Evolutionary conservation across 2,888 invertebrate species (phyloP).

Genomic region (Chironomus riparius): DNA sequence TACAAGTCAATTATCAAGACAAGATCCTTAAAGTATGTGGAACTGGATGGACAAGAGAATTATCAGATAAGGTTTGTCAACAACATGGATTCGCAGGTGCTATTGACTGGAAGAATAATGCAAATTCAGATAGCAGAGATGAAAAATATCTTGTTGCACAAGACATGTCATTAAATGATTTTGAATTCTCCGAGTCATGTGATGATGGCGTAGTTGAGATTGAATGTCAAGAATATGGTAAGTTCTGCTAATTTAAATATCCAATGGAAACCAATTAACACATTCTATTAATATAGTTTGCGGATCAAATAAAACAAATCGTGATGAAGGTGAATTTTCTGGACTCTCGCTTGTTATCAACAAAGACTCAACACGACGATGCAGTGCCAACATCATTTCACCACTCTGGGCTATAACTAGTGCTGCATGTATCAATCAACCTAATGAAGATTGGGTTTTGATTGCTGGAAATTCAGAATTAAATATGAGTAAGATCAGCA

Average conservation of each 20-base stretch:
- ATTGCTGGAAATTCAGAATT: constrained; percentile 37
- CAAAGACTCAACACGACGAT: constrained; percentile 42
- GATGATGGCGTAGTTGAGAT: constrained; percentile 44
- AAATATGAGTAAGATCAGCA: constrained; percentile 26
- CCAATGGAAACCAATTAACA: not conserved
- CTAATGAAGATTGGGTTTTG: constrained; percentile 35
- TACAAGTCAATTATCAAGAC: constrained; percentile 28
- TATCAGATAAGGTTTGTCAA: constrained; percentile 48
- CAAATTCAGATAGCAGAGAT: constrained; percentile 32
- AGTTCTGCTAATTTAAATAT: constrained; percentile 31
- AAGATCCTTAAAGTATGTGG: constrained; percentile 41
- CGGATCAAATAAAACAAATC: constrained; percentile 25
- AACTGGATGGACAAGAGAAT: constrained; percentile 46
- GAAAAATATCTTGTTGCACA: constrained; percentile 16
- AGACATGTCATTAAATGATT: constrained; percentile 36
- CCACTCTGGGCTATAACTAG: constrained; percentile 46
- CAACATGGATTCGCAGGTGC: constrained; percentile 47
- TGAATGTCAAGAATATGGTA: constrained; percentile 49
- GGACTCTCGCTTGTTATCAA: constrained; percentile 46
- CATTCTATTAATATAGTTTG: constrained; percentile 28
- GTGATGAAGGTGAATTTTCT: constrained; percentile 43
- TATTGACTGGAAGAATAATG: constrained; percentile 33
- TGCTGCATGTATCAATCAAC: constrained; percentile 41
- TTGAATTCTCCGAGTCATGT: constrained; percentile 42
- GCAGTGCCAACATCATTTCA: constrained; percentile 44